A percentile compares a stretch with the other conserved stretches of the same genome.
Conservation (phyloP, 2,797 vertebrate genomes). For the Varecia variegata region DNA sequence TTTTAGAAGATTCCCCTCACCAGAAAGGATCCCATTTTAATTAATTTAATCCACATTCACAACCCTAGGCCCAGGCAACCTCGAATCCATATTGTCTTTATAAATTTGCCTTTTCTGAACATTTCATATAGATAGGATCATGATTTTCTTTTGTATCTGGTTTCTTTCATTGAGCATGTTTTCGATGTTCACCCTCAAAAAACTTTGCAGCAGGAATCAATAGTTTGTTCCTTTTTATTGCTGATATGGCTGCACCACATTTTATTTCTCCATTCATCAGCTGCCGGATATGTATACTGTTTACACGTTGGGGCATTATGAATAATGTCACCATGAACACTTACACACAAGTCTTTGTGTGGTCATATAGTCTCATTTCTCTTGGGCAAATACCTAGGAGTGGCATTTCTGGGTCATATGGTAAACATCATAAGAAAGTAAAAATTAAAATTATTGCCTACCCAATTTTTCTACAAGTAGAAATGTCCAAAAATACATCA, state of each 20-base stretch:
- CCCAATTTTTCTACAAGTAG: background rate
- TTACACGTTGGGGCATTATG: background rate
- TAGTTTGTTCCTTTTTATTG: background rate
- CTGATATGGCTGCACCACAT: accelerated
- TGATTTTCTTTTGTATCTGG: background rate
- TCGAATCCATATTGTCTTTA: background rate
- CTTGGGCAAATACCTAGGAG: background rate
- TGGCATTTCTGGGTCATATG: background rate
- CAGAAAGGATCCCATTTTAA: background rate
- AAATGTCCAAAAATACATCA: background rate
- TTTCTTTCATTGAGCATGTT: background rate
- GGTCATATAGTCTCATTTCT: background rate
- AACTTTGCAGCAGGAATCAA: background rate
- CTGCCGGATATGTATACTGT: background rate
- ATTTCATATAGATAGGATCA: background rate
- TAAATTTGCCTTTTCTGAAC: background rate
- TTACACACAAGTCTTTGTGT: background rate
- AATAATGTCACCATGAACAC: background rate
- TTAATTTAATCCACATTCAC: too few relatives aligned
- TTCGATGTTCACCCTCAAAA: background rate
- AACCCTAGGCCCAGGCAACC: background rate
- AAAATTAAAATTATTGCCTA: background rate
- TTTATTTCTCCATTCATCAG: background rate
- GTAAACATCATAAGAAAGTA: background rate
- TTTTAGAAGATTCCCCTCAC: background rate